Evolutionary conservation across 2,797 vertebrate species (phyloP), one percentile per base, ranked within the genome.

Genomic region (Danionella dracula): DNA sequence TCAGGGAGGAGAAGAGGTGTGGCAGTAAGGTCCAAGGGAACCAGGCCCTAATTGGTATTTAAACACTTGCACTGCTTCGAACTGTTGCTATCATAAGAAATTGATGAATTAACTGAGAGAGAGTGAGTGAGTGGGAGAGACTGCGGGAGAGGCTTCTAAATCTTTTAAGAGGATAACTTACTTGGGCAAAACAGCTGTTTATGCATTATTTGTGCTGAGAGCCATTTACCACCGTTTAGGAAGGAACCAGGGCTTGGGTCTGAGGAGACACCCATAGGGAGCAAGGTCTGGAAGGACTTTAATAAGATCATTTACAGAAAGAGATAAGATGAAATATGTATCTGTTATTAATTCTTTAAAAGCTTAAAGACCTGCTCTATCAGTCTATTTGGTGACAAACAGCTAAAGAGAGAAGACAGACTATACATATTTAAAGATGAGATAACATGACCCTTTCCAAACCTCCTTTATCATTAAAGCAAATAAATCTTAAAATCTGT

Each of bases 1-100:
- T 77, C 70, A 71, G 80, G 82, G 81, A 81, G 81, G 84, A 84
- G 78, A 75, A 84, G 85, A 85, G 86, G 87, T 84, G 85, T 85
- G 84, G 79, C 79, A 74, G 76, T 76, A 71, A 65, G 71, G 81
- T 79, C 86, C 82, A 27, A 80, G 80, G 86, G 82, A 86, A 85
- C 74, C 76, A 68, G 62, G 45, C 64, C 59, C 84, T 90, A 90
- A 90, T 89, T 89, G 88, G 84, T 87, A 80, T 82, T 88, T 88
- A 88, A 87, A 89, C 82, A 85, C 81, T 81, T 78, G 68, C 79
- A 71, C 77, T 41, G 73, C 84, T 83, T 79, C 81, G 81, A 89
- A 90, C 88, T 90, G 88, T 91, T 91, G 87, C 89, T 90, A 87
- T 91, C 90, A 90, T 90, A 91, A 91, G 90, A 91, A 90, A 91